Evolutionary conservation across 2,113 vertebrate genomes (phyloP), one percentile per base, ranked within the genome.

Genomic region (Epinephelus moara): DNA sequence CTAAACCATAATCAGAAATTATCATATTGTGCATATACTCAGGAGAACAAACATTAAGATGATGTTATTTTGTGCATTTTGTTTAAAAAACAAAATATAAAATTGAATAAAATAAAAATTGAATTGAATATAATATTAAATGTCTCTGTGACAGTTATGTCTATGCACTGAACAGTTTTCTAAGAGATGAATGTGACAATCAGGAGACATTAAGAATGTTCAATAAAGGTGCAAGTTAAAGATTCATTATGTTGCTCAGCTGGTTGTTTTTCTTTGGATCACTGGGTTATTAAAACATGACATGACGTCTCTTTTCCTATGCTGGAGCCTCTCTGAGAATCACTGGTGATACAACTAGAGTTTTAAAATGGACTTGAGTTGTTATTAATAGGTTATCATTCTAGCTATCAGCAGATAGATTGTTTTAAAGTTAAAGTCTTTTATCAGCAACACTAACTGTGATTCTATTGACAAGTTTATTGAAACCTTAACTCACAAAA

Each of bases 21-120:
- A 79, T 71, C 62, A 49, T 52, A 52, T 52, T 69, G 15, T 33
- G 25, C 53, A 71, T 90, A 71, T 86, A 84, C 87, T 92, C 84
- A 89, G 77, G 79, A 89, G 71, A 81, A 81, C 11, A 67, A 61
- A 50, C 13, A 50, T 12, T 47, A 62, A 74, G 37, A 40, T 33
- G 23, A 21, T 66, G 5, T 19, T 0, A 12, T 57, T 66, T 61
- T 73, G 19, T 49, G 19, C 19, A 27, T 68, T 79, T 66, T 70
- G 59, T 63, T 70, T 42, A 52, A 1, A 33, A 33, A 33, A 8
- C 10, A 78, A 61, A n/a, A 5, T 3, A 18, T 13, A 6, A 17
- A 49, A 50, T 27, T n/a, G n/a, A n/a, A n/a, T n/a, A n/a, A n/a
- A n/a, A n/a, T n/a, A n/a, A n/a, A n/a, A n/a, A n/a, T n/a, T n/a